Base-by-base conservation (phyloP, 2,888 invertebrate genomes). In the Drosophila neoperkinsi region DNA sequence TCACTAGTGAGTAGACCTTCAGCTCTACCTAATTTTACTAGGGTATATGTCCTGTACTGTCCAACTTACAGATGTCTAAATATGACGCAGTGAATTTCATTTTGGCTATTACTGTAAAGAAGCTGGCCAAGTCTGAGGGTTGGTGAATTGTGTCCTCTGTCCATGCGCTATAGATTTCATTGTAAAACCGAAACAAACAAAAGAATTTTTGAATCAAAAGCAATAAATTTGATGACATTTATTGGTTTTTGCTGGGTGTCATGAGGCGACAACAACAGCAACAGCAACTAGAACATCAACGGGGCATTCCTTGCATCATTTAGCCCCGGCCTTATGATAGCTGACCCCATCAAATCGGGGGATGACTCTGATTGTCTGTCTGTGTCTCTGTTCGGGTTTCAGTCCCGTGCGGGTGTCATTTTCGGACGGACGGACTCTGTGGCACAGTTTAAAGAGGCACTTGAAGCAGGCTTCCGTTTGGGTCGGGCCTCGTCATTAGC, bases 191-290 rank as follows among this genome's bases (percentile, higher is more conserved):
- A 77, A 73, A 61, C 90, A 92, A 88, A 91, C 91, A 90, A 92
- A 90, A 85, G 82, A 84, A 91, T 83, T 90, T 88, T 90, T 85
- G 81, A 85, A 87, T 84, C 84, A 82, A 81, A 86, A 89, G 92
- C 91, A 90, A 92, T 93, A 92, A 92, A 93, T 92, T 92, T 87
- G 84, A 91, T 88, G 91, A 92, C 92, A 92, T 92, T 92, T 93
- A 92, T 92, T 92, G 92, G 90, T 90, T 92, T 92, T 91, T 84
- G 81, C 73, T 65, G 84, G 65, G 74, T 86, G 74, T 64, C 73
- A 91, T 75, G 72, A 71, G 70, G 53, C 77, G 66, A 46, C 67
- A 31, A 63, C 66, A 68, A 61, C 62, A 25, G n/a, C 28, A 52
- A 49, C 56, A 28, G 33, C 38, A 52, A 50, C 61, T 13, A 34